These are phyloP conservation scores for Lasioglossum lativentre DNA, from an alignment of 2,888 invertebrate genomes.

Conservation along the genomic window DNA sequence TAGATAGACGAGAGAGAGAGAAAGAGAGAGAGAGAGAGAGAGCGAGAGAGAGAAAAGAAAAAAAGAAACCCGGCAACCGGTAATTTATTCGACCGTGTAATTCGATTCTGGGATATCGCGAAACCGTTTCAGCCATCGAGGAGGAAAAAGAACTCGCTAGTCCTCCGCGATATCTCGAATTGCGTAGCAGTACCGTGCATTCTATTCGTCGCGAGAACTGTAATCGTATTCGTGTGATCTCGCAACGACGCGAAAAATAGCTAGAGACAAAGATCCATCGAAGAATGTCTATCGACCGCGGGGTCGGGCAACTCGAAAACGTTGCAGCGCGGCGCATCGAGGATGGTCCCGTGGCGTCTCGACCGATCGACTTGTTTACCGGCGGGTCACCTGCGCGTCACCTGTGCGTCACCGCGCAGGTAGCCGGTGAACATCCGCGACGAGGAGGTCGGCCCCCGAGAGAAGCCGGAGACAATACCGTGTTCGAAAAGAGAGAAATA, in stretches of 20 bases:
- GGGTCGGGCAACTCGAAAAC: not conserved
- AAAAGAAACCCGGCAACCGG: not conserved
- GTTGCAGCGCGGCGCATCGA: not conserved
- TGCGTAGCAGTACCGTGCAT: not conserved
- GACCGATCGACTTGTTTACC: constrained; percentile 52
- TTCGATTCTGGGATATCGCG: constrained; percentile 2
- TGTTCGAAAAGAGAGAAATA: constrained; percentile 40
- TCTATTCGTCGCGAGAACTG: not conserved
- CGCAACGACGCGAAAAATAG: not conserved
- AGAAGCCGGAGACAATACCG: not conserved
- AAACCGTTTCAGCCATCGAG: not conserved
- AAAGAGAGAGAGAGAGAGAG: not conserved
- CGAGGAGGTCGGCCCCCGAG: constrained; percentile 28
- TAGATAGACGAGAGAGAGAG: not conserved
- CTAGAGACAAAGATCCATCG: not conserved
- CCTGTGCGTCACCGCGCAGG: constrained; percentile 71
- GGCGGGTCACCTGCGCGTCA: constrained; percentile 71
- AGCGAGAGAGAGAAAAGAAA: not conserved
- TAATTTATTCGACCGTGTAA: constrained; percentile 10
- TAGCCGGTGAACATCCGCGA: constrained; percentile 58
- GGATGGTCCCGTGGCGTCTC: constrained; percentile 35
- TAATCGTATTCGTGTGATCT: not conserved
- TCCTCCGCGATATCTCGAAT: not conserved
- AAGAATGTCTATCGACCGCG: not conserved
- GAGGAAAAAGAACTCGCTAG: not conserved